Percentiles rank a stretch among this genome's conserved stretches.
Evolutionary conservation across 2,888 invertebrate species (phyloP).

Genomic region (Drosophila cognata): DNA sequence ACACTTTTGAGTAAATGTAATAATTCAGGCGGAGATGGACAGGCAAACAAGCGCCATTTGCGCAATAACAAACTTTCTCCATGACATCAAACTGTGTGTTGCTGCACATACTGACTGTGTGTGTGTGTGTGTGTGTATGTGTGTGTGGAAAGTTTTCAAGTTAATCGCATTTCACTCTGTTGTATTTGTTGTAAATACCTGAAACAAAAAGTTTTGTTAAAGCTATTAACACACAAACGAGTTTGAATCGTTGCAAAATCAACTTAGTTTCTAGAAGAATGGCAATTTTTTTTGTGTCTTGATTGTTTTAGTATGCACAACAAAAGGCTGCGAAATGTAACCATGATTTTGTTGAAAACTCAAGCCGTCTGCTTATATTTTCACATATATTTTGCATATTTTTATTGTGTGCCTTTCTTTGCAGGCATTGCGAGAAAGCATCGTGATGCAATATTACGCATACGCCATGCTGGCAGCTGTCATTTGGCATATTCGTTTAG

Average conservation of each 20-base stretch:
- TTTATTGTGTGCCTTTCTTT: neutral
- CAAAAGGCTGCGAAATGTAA: neutral
- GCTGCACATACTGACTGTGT: neutral
- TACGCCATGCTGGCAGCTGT: conserved; percentile 51
- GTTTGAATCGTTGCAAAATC: conserved; percentile 1
- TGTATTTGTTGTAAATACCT: neutral
- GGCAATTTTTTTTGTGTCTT: neutral
- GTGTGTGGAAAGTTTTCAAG: conserved; percentile 9
- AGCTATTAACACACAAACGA: neutral
- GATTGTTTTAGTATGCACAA: neutral
- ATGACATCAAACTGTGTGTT: conserved; percentile 11
- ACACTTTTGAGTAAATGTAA: conserved; percentile 59
- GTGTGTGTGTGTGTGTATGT: no score
- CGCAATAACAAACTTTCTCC: conserved; percentile 44
- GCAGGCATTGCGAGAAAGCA: neutral
- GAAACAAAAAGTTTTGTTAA: neutral
- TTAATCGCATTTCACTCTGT: conserved; percentile 29
- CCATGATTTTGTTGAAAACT: neutral
- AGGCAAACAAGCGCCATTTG: conserved; percentile 41
- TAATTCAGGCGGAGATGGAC: conserved; percentile 38
- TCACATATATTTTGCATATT: neutral
- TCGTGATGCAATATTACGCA: conserved; percentile 50
- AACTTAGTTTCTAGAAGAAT: neutral
- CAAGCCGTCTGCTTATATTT: neutral
- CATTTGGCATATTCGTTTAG: conserved; percentile 49